These are phyloP conservation scores for Danio jaintianensis DNA, from an alignment of 2,797 vertebrate genomes.

Conservation along the genomic window DNA sequence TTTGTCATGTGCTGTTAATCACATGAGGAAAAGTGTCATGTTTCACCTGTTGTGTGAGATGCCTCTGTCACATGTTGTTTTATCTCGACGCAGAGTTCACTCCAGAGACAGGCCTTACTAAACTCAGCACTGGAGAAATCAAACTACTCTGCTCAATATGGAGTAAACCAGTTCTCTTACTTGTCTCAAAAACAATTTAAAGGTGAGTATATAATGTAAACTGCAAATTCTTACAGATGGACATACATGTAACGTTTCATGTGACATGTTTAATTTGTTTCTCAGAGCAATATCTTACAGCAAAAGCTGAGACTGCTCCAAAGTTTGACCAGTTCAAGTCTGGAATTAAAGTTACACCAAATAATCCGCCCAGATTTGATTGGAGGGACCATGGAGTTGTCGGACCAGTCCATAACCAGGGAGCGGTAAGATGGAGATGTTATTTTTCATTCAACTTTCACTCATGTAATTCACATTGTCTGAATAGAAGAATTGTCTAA, in stretches of 20 bases:
- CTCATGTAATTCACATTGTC: no score
- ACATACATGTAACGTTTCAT: neutral
- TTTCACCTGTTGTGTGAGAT: neutral
- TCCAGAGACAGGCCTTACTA: conserved; percentile 78
- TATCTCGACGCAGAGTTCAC: conserved; percentile 70
- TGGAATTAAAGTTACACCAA: conserved; percentile 44
- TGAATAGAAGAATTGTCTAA: no score
- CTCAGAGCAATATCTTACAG: conserved; percentile 85
- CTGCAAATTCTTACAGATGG: neutral
- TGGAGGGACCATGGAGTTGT: conserved; percentile 88
- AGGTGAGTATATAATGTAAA: conserved; percentile 72
- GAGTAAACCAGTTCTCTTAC: conserved; percentile 89
- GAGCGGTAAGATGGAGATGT: conserved; percentile 76
- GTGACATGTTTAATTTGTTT: neutral
- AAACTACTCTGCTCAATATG: conserved; percentile 80
- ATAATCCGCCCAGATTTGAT: conserved; percentile 85
- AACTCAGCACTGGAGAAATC: conserved; percentile 73
- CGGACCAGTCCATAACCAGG: conserved; percentile 86
- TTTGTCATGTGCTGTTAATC: neutral
- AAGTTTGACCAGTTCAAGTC: conserved; percentile 58
- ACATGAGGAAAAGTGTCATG: neutral
- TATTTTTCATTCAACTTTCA: neutral
- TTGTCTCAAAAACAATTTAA: conserved; percentile 86
- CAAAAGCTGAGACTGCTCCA: conserved; percentile 71
- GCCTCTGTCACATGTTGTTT: neutral